Base-by-base conservation (phyloP, 2,113 vertebrate species). In the Poicephalus meyeri region DNA sequence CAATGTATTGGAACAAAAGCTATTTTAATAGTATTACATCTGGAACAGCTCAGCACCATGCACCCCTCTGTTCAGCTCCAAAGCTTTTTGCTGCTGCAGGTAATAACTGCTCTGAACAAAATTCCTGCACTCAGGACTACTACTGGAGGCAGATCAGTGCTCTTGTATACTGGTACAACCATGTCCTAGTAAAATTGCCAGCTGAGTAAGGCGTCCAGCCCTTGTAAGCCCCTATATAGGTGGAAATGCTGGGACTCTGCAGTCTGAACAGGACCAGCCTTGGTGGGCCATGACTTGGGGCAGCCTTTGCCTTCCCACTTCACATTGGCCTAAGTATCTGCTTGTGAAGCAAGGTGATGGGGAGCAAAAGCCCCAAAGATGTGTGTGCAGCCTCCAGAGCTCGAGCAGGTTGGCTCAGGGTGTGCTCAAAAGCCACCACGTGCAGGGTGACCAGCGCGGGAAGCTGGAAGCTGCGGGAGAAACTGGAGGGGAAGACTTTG, bases 1-100 rank as follows among this genome's bases (percentile, higher is more conserved):
- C 76, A 33, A 18, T n/a, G 72, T 79, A 63, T 76, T 76, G 91
- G 86, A 95, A 92, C 69, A 94, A 96, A 96, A 93, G 61, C 89
- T 88, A 33, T 86, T 91, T 86, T 88, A 91, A 92, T 52, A 71
- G 49, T 65, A 69, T 53, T 71, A 60, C 23, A 26, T 92, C 64
- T 81, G 86, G 72, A 86, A 68, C 39, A 84, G 72, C 39, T 71
- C 82, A 64, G 69, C 60, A 66, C 68, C 33, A 2, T 21, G 39
- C 25, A 26, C 31, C 84, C 69, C 63, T 2, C 2, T 10, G 41
- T 74, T 56, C 16, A 9, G 39, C 83, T 92, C 60, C 44, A 37
- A 83, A 88, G 60, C 42, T 63, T 8, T 58, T 73, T 46, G 56
- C 56, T 74, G 29, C 76, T 11, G 6, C 6, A 10, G n/a, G 68